Base-by-base conservation (phyloP, 1,140 invertebrate species). In the Gryllus bimaculatus region DNA sequence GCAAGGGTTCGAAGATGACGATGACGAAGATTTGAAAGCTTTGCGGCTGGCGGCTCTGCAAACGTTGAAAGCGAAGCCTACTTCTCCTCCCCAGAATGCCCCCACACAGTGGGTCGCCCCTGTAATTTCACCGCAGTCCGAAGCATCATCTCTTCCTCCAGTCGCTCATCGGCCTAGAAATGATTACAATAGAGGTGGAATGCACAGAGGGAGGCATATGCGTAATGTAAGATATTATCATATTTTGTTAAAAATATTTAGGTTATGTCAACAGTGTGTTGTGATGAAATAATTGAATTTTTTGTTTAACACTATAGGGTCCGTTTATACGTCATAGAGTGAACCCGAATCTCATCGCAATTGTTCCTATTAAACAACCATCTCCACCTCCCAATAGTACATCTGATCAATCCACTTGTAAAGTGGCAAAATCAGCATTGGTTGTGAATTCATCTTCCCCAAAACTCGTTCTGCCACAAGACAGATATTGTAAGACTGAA, bases 1-100 rank as follows among this genome's bases (percentile, higher is more conserved):
- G 79, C 75, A 26, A 3, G 47, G 84, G 83, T 84, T 82, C 76
- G 78, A 82, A 13, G 85, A 86, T 8, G 86, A 87, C 5, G 86
- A 87, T 47, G 86, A 87, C 0, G 86, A 87, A 75, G 86, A 87
- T 79, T 80, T 87, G 13, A 86, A 87, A 79, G 84, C 85, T 20
- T 76, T 87, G 47, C 82, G 86, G 74, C 80, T 86, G 76, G 86
- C 86, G 39, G 86, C 86, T 49, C 80, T 87, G 8, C 84, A 84
- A 20, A 85, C 86, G 0, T 80, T 86, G 77, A 81, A 83, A 74
- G 79, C 81, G 0, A 84, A 83, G 18, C 10, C 54, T 18, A 7
- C 54, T 66, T 66, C 54, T 66, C 54, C 54, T 66, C 26, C 26
- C 66, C 82, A 83, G 47, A 75, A 75, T 47, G 47, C 80, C 7